These are phyloP conservation scores for Dysmachus trigonus DNA, from an alignment of 2,888 invertebrate species.

Conservation along the genomic window DNA sequence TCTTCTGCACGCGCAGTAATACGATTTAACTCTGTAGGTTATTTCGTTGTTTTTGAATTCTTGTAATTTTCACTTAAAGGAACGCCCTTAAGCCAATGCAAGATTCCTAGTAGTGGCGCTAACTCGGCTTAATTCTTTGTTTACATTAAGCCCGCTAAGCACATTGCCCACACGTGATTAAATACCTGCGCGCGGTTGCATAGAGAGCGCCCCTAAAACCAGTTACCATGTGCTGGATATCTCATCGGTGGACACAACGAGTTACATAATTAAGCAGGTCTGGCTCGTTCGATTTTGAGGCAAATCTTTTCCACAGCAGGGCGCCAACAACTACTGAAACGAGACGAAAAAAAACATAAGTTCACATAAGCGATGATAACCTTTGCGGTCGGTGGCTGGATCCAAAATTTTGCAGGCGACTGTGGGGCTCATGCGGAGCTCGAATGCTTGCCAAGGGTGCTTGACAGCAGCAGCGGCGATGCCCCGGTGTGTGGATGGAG, in stretches of 20 bases:
- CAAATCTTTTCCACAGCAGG: not conserved
- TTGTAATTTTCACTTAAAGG: not conserved
- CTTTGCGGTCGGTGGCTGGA: not conserved
- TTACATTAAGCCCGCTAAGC: not conserved
- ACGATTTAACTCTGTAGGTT: not conserved
- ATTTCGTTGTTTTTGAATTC: too few species aligned
- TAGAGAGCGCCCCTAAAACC: not conserved
- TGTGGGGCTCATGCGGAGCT: not conserved
- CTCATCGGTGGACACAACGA: not conserved
- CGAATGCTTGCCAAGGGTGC: slow-evolving; percentile 7
- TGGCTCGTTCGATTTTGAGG: not conserved
- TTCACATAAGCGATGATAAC: slow-evolving; percentile 16
- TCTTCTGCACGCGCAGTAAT: not conserved
- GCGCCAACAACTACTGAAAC: not conserved
- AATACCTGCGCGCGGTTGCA: not conserved
- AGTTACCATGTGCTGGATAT: not conserved
- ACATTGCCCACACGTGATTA: not conserved
- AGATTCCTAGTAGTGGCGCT: not conserved
- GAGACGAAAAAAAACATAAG: not conserved
- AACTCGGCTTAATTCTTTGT: not conserved
- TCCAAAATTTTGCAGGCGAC: not conserved
- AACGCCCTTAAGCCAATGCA: not conserved
- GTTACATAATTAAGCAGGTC: not conserved
- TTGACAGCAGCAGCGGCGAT: slow-evolving; percentile 4
- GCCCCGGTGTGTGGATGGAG: not conserved